Evolutionary conservation across 2,888 invertebrate genomes (phyloP).

Genomic region (Charanyca ferruginea): DNA sequence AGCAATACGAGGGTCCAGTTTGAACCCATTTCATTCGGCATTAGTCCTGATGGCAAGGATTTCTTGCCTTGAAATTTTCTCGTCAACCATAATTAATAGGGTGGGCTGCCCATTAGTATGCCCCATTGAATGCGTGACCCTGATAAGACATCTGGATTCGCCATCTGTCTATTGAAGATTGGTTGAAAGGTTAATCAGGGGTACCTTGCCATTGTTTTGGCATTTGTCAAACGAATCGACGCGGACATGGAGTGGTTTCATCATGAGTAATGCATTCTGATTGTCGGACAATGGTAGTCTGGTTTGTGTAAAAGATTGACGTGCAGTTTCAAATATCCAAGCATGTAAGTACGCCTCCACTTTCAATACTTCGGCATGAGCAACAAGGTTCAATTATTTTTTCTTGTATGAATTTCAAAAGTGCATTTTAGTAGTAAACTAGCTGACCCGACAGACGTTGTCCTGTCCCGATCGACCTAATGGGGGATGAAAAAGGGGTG

Average conservation of each 20-base stretch:
- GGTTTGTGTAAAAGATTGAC: constrained; percentile 7
- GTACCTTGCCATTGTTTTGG: constrained; percentile 53
- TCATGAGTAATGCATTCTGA: constrained; percentile 36
- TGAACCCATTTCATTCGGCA: constrained; percentile 90
- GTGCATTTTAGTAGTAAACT: too few species aligned
- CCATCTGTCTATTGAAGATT: constrained; percentile 73
- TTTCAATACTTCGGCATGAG: too few species aligned
- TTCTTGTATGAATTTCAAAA: too few species aligned
- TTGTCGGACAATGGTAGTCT: not conserved
- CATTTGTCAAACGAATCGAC: constrained; percentile 50
- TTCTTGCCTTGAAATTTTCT: constrained; percentile 90
- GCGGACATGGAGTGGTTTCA: constrained; percentile 28
- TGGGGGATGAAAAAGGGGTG: too few species aligned
- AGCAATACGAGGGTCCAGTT: constrained; percentile 81
- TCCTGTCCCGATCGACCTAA: too few species aligned
- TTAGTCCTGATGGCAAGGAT: constrained; percentile 87
- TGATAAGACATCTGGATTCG: constrained; percentile 69
- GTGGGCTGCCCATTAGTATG: constrained; percentile 83
- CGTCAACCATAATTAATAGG: constrained; percentile 88
- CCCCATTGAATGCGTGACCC: constrained; percentile 78
- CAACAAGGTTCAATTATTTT: too few species aligned
- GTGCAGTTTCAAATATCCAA: too few species aligned
- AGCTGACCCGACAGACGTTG: too few species aligned
- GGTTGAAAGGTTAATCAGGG: constrained; percentile 65
- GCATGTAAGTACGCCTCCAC: too few species aligned